phyloP scores from a whole-genome alignment of 2,797 vertebrate species.

The Limosa lapponica region DNA sequence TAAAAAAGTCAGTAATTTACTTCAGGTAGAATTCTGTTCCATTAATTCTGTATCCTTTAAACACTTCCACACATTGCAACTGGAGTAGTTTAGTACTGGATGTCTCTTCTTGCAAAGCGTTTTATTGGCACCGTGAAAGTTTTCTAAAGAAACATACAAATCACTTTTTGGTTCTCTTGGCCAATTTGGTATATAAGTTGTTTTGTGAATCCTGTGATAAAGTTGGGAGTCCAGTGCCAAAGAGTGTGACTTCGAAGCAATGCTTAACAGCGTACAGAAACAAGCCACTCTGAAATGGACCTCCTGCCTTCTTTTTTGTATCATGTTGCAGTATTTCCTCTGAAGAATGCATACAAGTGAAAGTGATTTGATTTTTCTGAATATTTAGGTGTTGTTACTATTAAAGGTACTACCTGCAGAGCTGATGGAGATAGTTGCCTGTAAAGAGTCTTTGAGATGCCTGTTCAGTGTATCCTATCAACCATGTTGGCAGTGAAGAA shows the following conservation, averaged over 20 bases:
- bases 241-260: neutral
- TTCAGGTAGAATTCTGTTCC: neutral
- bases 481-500: neutral
- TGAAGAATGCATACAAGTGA: neutral
- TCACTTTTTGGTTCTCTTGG: neutral
- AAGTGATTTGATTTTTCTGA: neutral
- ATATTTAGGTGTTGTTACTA: neutral
- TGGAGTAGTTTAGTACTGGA: neutral
- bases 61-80: neutral
- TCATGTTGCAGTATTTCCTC: neutral
- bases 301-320: neutral
- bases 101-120: accelerated
- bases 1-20: neutral
- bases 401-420: neutral
- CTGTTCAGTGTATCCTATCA: neutral
- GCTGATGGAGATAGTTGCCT: neutral
- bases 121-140: neutral
- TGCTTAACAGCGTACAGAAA: neutral
- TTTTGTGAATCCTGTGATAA: neutral
- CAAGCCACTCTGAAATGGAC: neutral
- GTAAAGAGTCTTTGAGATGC: neutral
- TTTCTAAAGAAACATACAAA: neutral
- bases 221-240: neutral
- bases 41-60: neutral
- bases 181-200: neutral